Base-by-base conservation (phyloP, 2,797 vertebrate genomes). In the Leptodactylus fallax region DNA sequence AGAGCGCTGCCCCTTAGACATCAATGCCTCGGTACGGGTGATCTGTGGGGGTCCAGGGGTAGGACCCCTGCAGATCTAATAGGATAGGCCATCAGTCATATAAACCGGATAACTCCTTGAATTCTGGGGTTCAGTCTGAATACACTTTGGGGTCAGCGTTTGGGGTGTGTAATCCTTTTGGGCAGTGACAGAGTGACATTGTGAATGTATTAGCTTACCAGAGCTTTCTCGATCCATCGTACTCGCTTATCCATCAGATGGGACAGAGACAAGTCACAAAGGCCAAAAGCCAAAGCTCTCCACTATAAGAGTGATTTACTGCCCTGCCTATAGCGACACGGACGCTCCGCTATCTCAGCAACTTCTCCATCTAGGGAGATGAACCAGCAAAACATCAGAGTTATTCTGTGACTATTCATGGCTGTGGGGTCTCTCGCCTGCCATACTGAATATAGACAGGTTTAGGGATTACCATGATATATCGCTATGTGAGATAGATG, bases 241-340 rank as follows among this genome's bases (percentile, higher is more conserved):
- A 12, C 3, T 25, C 3, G 1, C n/a, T 23, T 67, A 67, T 67
- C 67, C 21, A 25, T 25, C 67, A 36, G 6, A 69, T 69, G 27
- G 67, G 67, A 65, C 61, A 65, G 19, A 67, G 63, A 13, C 10
- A 12, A 67, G 63, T 12, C n/a, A 25, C 61, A 63, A 63, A 10
- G 21, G 9, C 7, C n/a, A n/a, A 47, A 45, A 71, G 63, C 36
- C 65, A 56, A 71, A 60, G 25, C 36, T 86, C 63, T 55, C 45
- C 72, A 58, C 65, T 47, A 81, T n/a, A 61, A 56, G 61, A 87
- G 21, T 87, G 71, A 87, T 81, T 81, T 81, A 81, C 55, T 74
- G 79, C 79, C 36, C 4, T 51, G 79, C 78, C 67, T 36, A 36
- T 19, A 69, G 79, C 85, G 47, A 87, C 69, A 56, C 21, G 25